phyloP scores from a whole-genome alignment of 2,888 invertebrate species.

The Zaprionus bogoriensis region DNA sequence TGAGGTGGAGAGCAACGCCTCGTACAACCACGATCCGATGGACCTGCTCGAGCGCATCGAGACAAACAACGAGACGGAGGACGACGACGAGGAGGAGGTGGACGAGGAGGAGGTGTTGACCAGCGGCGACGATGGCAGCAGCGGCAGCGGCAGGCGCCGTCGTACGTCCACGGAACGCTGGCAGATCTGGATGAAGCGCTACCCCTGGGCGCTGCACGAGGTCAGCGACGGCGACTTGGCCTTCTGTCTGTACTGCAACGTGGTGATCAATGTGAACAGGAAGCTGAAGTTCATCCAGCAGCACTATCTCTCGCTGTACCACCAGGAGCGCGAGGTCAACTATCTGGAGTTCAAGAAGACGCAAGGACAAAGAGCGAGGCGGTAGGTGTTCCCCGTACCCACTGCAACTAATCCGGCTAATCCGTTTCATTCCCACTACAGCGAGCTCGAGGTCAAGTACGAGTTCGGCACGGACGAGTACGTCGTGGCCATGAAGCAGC shows the following conservation, averaged over 20 bases:
- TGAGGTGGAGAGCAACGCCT: slow-evolving; percentile 38
- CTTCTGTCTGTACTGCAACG: slow-evolving; percentile 75
- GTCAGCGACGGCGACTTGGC: slow-evolving; percentile 59
- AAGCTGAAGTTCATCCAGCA: slow-evolving; percentile 46
- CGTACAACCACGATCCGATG: slow-evolving; percentile 71
- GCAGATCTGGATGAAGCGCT: slow-evolving; percentile 67
- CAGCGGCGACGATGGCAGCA: slow-evolving; percentile 40
- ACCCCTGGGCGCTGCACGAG: slow-evolving; percentile 74
- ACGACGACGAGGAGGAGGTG: slow-evolving; percentile 41
- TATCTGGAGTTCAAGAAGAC: slow-evolving; percentile 67
- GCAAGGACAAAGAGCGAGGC: slow-evolving; percentile 34
- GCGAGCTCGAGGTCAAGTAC: slow-evolving; percentile 57
- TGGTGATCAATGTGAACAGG: slow-evolving; percentile 50
- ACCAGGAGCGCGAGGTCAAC: slow-evolving; percentile 72
- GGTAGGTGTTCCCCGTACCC: too few relatives aligned
- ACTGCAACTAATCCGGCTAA: too few relatives aligned
- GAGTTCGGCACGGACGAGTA: slow-evolving; percentile 70
- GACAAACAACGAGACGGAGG: slow-evolving; percentile 5
- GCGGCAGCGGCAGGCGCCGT: slow-evolving; percentile 19
- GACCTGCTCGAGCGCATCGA: slow-evolving; percentile 64
- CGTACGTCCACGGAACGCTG: slow-evolving; percentile 33
- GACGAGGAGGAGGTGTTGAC: slow-evolving; percentile 40
- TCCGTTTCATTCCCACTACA: too few relatives aligned
- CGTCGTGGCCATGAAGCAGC: slow-evolving; percentile 59
- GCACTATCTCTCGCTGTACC: slow-evolving; percentile 67